These are phyloP conservation scores for Mnemiopsis leidyi DNA, from an alignment of 37 sponge, comb jelly and placozoan genomes.

Conservation along the genomic window DNA sequence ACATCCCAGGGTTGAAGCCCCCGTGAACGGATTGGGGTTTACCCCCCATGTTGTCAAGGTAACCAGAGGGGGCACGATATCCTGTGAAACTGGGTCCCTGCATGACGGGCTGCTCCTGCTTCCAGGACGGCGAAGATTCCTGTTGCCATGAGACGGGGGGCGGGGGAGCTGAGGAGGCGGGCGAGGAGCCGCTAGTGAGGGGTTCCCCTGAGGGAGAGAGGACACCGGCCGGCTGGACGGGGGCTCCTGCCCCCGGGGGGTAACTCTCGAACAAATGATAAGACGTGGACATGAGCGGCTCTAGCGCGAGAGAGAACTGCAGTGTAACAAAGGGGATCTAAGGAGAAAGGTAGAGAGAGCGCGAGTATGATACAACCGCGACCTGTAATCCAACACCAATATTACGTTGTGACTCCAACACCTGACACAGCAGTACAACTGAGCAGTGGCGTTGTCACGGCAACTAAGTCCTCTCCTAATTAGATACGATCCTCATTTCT, in stretches of 20 bases:
- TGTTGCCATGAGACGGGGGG: slow-evolving; percentile 17
- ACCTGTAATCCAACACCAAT: slow-evolving; percentile 19
- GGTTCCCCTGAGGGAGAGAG: neutral
- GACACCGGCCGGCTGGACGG: neutral
- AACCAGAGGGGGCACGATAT: neutral
- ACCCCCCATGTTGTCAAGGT: neutral
- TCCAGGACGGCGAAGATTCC: neutral
- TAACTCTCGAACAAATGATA: slow-evolving; percentile 38
- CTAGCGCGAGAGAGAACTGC: too few species aligned
- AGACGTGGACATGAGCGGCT: neutral
- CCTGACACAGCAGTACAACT: neutral
- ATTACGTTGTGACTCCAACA: neutral
- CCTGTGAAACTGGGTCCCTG: neutral
- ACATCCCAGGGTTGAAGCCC: slow-evolving; percentile 1
- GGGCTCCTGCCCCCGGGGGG: neutral
- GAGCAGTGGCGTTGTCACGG: neutral
- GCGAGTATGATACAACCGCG: slow-evolving; percentile 1
- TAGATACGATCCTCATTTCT: neutral
- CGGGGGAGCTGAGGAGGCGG: neutral
- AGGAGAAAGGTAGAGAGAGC: slow-evolving; percentile 8
- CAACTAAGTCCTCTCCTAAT: neutral
- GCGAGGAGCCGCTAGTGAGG: neutral
- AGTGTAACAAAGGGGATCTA: neutral
- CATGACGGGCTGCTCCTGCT: neutral
- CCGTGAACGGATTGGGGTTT: neutral